A percentile compares a stretch with the other conserved stretches of the same genome.
Evolutionary conservation across 2,888 invertebrate genomes (phyloP).

Genomic region (Portevinia maculata): DNA sequence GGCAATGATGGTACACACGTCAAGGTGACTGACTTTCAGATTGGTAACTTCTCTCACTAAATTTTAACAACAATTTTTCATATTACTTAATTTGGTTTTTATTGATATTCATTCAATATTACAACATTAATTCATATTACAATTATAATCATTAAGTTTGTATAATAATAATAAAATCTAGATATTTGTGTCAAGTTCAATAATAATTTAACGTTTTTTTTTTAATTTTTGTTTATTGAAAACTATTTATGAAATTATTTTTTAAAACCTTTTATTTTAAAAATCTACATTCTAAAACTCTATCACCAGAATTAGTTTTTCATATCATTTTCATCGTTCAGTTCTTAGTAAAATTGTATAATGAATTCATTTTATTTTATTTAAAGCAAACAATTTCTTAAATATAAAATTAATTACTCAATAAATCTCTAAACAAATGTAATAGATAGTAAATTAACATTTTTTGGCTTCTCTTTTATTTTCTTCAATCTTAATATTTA

Average conservation of each 20-base stretch:
- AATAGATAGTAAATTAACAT: slow-evolving; percentile 50
- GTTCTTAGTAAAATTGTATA: slow-evolving; percentile 45
- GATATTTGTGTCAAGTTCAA: slow-evolving; percentile 24
- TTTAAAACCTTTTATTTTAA: slow-evolving; percentile 6
- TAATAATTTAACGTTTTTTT: slow-evolving; percentile 22
- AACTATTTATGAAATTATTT: slow-evolving; percentile 16
- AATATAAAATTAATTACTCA: slow-evolving; percentile 39
- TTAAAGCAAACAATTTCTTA: slow-evolving; percentile 29
- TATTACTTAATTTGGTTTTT: slow-evolving; percentile 36
- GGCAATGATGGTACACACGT: too few relatives aligned
- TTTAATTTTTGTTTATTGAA: slow-evolving; percentile 10
- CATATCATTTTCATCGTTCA: slow-evolving; percentile 39
- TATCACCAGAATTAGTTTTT: slow-evolving; percentile 62
- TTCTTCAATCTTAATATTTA: slow-evolving; percentile 36
- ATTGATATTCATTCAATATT: slow-evolving; percentile 66
- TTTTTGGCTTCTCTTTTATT: slow-evolving; percentile 1
- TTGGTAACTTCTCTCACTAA: background rate
- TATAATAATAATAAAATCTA: slow-evolving; percentile 45
- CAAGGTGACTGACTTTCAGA: too few relatives aligned
- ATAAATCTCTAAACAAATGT: slow-evolving; percentile 62
- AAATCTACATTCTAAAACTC: slow-evolving; percentile 57
- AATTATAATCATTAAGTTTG: slow-evolving; percentile 47
- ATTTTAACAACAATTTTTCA: background rate
- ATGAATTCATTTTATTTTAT: slow-evolving; percentile 28
- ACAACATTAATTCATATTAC: slow-evolving; percentile 71